Evolutionary conservation across 2,888 invertebrate species (phyloP), one percentile per base, ranked within the genome.

Genomic region (Trissoscelio sp.): DNA sequence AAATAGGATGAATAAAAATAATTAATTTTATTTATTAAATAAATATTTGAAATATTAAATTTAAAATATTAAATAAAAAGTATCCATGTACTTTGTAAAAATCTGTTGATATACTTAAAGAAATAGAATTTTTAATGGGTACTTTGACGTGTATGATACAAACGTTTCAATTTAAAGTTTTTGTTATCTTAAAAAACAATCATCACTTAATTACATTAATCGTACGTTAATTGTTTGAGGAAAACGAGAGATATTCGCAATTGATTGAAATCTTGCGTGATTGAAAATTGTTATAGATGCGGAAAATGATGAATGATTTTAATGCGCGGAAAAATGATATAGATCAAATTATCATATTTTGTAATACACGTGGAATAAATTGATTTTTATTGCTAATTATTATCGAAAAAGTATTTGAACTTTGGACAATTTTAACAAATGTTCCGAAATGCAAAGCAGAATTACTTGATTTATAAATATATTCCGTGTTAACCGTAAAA

Each of bases 221-320:
- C 31, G 31, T 9, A 53, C 7, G 11, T 16, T 31, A 53, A 53
- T 53, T 53, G 53, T 53, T 31, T 53, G 22, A 53, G 53, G 53
- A 53, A 53, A 53, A 53, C 18, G 2, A 16, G 11, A 31, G 11
- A 16, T 34, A 42, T 42, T 42, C 4, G 31, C 1, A n/a, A 31
- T 1, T 16, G 16, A 42, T 42, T 16, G 6, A 42, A 42, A 42
- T 42, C 42, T 42, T 16, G 16, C 6, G 16, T 6, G 14, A 1
- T n/a, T 37, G 11, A 42, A 16, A 42, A 42, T 42, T 42, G 11
- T 28, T 28, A 14, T 42, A 14, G 3, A 42, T 16, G 14, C 11
- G 7, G 16, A 42, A 16, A 42, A 42, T 42, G 11, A n/a, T n/a
- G 37, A 37, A 37, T 37, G 3, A 37, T 24, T 24, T 24, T 24